Percentiles rank a stretch among this genome's conserved stretches.
Conservation (phyloP, 2,797 vertebrate species). For the Rousettus madagascariensis region DNA sequence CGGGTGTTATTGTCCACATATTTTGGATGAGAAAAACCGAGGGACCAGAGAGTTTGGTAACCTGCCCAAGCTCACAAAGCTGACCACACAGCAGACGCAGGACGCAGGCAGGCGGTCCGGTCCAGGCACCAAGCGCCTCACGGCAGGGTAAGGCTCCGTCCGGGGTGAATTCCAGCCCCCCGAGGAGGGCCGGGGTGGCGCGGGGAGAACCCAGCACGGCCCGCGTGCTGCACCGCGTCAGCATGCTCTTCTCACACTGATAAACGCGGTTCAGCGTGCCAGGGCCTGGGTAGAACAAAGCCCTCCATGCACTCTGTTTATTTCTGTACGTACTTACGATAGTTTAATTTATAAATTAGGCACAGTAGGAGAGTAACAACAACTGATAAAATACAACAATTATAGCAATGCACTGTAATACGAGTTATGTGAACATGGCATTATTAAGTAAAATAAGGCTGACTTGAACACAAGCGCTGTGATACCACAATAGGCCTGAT, state of each 20-base stretch:
- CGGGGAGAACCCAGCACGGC: neutral
- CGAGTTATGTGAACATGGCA: neutral
- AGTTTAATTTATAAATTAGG: neutral
- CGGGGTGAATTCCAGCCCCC: neutral
- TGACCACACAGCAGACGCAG: neutral
- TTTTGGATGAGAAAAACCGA: neutral
- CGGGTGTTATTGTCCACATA: too few relatives aligned
- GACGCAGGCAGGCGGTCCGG: neutral
- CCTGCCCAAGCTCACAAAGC: neutral
- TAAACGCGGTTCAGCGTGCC: neutral
- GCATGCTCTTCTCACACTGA: neutral
- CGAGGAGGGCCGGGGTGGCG: neutral
- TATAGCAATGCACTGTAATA: neutral
- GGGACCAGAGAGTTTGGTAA: neutral
- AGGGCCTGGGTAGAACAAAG: neutral
- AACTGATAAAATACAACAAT: neutral
- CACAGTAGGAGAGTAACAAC: neutral
- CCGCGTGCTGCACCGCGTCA: neutral
- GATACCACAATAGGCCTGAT: too few relatives aligned
- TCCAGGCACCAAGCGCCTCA: neutral
- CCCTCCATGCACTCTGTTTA: neutral
- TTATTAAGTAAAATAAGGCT: neutral
- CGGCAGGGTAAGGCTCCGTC: rapidly evolving
- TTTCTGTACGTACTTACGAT: neutral
- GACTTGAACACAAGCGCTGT: neutral